phyloP scores from a whole-genome alignment of 2,797 vertebrate genomes.

The Hemitrygon akajei region DNA sequence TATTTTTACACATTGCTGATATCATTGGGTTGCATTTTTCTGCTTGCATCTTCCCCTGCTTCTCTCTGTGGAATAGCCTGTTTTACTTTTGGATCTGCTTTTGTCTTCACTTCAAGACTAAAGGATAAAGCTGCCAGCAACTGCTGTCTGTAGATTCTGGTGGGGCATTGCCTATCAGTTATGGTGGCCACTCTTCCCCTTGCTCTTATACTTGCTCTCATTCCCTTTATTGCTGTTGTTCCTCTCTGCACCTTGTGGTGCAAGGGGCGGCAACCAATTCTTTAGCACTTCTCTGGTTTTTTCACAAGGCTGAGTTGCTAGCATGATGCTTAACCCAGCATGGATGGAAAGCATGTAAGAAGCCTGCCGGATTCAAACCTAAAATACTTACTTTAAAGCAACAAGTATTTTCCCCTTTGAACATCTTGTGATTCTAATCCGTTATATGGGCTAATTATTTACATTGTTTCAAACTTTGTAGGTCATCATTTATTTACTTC shows the following conservation, averaged over 20 bases:
- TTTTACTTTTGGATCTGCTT: not conserved
- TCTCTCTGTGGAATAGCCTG: not conserved
- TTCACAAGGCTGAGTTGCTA: no score
- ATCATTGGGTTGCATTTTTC: not conserved
- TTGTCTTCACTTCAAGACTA: not conserved
- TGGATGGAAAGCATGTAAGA: no score
- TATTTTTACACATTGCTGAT: not conserved
- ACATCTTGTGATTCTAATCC: not conserved
- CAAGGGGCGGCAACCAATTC: no score
- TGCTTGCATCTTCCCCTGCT: not conserved
- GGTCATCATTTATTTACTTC: not conserved
- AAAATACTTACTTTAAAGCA: not conserved
- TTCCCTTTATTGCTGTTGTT: no score
- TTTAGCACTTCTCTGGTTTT: no score
- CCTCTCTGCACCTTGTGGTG: no score
- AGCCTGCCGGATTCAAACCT: no score
- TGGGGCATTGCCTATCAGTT: no score
- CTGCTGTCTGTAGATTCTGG: not conserved
- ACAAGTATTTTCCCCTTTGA: not conserved
- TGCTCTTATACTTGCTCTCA: not conserved
- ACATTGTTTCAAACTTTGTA: not conserved
- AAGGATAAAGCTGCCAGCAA: not conserved
- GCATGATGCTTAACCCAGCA: no score
- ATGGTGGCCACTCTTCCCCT: not conserved
- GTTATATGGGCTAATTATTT: not conserved